Evolutionary conservation across 37 sponge, comb jelly and placozoan species (phyloP).

Genomic region (Oopsacas minuta): DNA sequence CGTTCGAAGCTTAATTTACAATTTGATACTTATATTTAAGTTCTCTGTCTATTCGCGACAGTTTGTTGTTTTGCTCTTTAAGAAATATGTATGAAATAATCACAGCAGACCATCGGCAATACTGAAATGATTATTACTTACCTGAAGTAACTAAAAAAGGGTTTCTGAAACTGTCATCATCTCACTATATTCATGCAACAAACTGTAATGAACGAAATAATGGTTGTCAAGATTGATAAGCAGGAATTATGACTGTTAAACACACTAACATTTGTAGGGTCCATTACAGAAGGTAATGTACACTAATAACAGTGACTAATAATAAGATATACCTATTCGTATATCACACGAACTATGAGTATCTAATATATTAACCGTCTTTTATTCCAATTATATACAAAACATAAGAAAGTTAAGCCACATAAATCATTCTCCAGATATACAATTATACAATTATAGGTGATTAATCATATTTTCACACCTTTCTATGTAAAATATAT

Average conservation of each 20-base stretch:
- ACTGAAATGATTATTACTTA: too few species aligned
- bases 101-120: too few species aligned
- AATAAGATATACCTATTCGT: not conserved
- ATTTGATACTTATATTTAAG: constrained; percentile 12
- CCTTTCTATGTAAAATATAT: too few species aligned
- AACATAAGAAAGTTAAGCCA: not conserved
- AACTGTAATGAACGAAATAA: not conserved
- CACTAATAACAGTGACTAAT: not conserved
- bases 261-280: not conserved
- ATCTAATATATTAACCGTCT: not conserved
- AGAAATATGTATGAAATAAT: not conserved
- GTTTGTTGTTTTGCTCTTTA: constrained; percentile 20
- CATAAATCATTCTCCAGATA: constrained; percentile 5
- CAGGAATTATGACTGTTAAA: not conserved
- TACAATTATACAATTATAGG: not conserved
- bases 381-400: not conserved
- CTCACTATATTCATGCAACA: constrained; percentile 7
- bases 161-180: constrained; percentile 13
- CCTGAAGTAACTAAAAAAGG: constrained; percentile 8
- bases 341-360: not conserved
- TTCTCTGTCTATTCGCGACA: not conserved
- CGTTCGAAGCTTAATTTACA: not conserved
- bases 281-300: not conserved
- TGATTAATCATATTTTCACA: too few species aligned
- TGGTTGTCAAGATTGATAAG: not conserved